phyloP scores from a whole-genome alignment of 92 coral and sea anemone genomes.

The Actinernus sp. region DNA sequence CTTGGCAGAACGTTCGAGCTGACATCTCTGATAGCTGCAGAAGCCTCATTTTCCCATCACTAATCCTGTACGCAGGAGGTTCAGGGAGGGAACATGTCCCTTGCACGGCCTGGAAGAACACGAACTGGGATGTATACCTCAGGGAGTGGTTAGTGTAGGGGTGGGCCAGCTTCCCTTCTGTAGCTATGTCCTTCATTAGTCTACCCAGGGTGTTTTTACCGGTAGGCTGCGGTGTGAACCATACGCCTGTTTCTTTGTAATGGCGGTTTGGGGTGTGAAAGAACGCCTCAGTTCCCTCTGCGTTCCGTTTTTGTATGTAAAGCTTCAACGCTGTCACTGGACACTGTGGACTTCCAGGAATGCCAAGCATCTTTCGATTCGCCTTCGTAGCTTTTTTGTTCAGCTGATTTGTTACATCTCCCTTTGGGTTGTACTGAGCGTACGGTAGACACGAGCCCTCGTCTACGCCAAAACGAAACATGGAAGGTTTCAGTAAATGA shows the following conservation, averaged over 20 bases:
- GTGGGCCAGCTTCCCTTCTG: conserved; percentile 62
- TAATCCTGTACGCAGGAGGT: conserved; percentile 1
- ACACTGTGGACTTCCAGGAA: conserved; percentile 76
- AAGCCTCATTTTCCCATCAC: neutral
- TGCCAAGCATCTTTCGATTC: conserved; percentile 70
- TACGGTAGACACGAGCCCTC: conserved; percentile 66
- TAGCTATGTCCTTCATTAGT: conserved; percentile 81
- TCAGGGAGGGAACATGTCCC: conserved; percentile 3
- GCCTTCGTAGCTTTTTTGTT: conserved; percentile 45
- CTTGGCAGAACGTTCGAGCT: neutral
- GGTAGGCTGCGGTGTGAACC: conserved; percentile 83
- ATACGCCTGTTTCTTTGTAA: conserved; percentile 70
- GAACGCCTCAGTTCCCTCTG: conserved; percentile 64
- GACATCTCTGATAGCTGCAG: conserved; percentile 7
- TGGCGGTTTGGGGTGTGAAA: conserved; percentile 85
- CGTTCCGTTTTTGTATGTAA: conserved; percentile 72
- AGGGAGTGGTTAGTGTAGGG: conserved; percentile 75
- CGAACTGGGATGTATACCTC: conserved; percentile 82
- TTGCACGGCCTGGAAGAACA: conserved; percentile 75
- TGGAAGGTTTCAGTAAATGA: conserved; percentile 68
- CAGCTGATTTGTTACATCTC: conserved; percentile 21
- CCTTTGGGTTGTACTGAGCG: conserved; percentile 54
- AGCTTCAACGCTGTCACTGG: conserved; percentile 81
- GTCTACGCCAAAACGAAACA: conserved; percentile 78
- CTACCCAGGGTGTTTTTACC: conserved; percentile 77